Base-by-base conservation (phyloP, 2,888 invertebrate genomes). In the Drosophila merina region DNA sequence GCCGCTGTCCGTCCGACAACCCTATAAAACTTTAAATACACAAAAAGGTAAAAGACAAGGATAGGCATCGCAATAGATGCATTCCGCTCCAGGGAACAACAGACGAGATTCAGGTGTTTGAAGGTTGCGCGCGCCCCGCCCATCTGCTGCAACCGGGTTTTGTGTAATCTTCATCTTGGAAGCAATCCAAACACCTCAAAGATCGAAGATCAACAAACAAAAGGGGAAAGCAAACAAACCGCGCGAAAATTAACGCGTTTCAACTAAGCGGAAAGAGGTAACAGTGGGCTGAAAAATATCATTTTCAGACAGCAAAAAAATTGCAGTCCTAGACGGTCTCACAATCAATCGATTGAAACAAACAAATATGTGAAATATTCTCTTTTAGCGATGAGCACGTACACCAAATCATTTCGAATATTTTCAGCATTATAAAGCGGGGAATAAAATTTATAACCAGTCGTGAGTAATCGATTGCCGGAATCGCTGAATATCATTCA, bases 1-100 rank as follows among this genome's bases (percentile, higher is more conserved):
- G 55, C 54, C 68, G 51, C 49, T 38, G 52, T 40, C 12, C 38
- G 45, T 9, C 50, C 47, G 71, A 64, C 79, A 81, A 71, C 52
- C 79, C 71, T 67, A 86, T 79, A 83, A 83, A 36, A 76, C 74
- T 44, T 25, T 44, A 69, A 72, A 59, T 55, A 64, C 55, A 80
- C 70, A 75, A 69, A 70, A 55, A 48, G 44, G 10, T 77, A 69
- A 70, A 55, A 48, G 44, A 10, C 40, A 51, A 60, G 62, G 68
- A 58, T 52, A 48, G 25, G 30, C 14, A 56, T 40, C 50, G 25
- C 20, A 60, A 57, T 31, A 55, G 31, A 14, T 63, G 64, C 14
- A 57, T 48, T 62, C 60, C 48, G 47, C 26, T 12, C 40, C 31
- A n/a, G 62, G 30, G 31, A 62, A 45, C 38, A 42, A 48, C 48